Evolutionary conservation across 2,888 invertebrate species (phyloP).

Genomic region (Anthrax anthrax): DNA sequence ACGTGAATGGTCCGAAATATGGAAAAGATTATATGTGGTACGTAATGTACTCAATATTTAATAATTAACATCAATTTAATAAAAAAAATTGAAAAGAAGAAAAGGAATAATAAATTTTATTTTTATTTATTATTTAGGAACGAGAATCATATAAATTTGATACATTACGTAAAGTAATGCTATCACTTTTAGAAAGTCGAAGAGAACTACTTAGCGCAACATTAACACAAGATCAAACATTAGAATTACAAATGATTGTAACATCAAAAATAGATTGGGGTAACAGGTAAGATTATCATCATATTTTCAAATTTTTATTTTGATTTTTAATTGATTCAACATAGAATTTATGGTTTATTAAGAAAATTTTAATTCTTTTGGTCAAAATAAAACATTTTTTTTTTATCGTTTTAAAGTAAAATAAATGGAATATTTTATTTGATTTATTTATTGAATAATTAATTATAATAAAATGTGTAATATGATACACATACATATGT

Average conservation of each 20-base stretch:
- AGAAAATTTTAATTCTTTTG: too few species aligned
- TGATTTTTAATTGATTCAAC: too few species aligned
- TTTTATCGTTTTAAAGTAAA: too few species aligned
- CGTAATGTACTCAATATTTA: constrained; percentile 21
- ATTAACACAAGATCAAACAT: constrained; percentile 79
- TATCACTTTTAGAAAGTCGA: constrained; percentile 73
- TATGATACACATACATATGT: too few species aligned
- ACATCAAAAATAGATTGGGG: constrained; percentile 93
- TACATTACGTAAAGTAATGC: constrained; percentile 77
- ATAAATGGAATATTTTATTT: too few species aligned
- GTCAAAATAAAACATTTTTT: too few species aligned
- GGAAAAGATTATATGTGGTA: constrained; percentile 87
- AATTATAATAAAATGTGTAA: too few species aligned
- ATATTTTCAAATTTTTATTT: background rate
- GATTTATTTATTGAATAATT: too few species aligned
- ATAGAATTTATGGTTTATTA: too few species aligned
- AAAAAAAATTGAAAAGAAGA: background rate
- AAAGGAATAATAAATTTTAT: background rate
- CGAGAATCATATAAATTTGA: constrained; percentile 73
- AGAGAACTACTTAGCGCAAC: constrained; percentile 75
- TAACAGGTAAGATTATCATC: constrained; percentile 74
- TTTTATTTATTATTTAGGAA: constrained; percentile 41
- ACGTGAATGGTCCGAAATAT: constrained; percentile 84
- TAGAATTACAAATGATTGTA: constrained; percentile 71
- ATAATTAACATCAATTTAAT: background rate